These are phyloP conservation scores for Lerema accius DNA, from an alignment of 1,140 invertebrate species.

Conservation along the genomic window DNA sequence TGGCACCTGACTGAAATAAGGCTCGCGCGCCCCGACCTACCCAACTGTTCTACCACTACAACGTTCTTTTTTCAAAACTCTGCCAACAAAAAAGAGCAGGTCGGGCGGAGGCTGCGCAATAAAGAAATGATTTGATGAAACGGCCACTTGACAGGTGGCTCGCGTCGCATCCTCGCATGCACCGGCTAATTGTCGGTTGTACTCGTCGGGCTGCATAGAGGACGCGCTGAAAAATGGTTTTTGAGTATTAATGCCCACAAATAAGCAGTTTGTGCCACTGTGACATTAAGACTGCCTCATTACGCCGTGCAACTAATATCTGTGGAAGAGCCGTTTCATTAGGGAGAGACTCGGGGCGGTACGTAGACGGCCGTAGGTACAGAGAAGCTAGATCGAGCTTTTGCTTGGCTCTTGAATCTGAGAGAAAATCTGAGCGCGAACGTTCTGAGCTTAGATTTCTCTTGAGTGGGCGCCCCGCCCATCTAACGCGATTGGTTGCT, in stretches of 20 bases:
- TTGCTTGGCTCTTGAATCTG: constrained; percentile 13
- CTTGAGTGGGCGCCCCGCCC: constrained; percentile 63
- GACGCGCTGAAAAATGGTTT: constrained; percentile 72
- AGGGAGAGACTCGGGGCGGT: constrained; percentile 14
- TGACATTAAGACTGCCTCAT: constrained; percentile 62
- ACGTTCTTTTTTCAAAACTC: constrained; percentile 75
- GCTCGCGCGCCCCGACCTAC: constrained; percentile 78
- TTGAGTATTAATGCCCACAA: constrained; percentile 71
- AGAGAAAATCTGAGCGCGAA: constrained; percentile 50
- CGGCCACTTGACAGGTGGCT: constrained; percentile 78
- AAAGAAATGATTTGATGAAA: constrained; percentile 82
- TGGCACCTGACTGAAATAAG: constrained; percentile 76
- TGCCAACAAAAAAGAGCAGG: constrained; percentile 73
- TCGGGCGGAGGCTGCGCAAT: constrained; percentile 73
- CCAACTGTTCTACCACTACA: constrained; percentile 67
- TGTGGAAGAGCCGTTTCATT: constrained; percentile 44
- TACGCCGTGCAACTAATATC: constrained; percentile 50
- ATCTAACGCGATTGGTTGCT: constrained; percentile 63
- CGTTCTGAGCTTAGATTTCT: constrained; percentile 60
- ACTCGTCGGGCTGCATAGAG: constrained; percentile 53
- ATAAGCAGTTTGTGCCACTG: constrained; percentile 61
- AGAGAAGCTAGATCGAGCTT: constrained; percentile 15
- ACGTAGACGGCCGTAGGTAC: constrained; percentile 15
- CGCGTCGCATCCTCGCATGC: constrained; percentile 66
- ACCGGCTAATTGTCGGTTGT: constrained; percentile 72